Base-by-base conservation (phyloP, 1,140 invertebrate genomes). In the Anthonomus grandis region DNA sequence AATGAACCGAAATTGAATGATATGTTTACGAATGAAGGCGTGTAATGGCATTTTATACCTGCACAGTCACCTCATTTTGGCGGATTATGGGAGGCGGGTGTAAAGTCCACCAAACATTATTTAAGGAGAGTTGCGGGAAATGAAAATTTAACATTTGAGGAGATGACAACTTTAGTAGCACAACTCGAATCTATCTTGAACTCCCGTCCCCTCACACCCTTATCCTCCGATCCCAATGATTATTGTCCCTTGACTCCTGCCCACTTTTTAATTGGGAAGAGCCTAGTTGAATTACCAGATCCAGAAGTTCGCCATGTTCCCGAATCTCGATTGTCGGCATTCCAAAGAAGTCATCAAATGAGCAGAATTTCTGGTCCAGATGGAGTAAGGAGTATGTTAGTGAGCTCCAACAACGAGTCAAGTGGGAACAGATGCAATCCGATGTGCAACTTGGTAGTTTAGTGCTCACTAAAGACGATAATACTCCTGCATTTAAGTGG, bases 91-190 rank as follows among this genome's bases (percentile, higher is more conserved):
- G 50, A 53, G 50, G 39, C 50, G 17, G 41, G 22, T n/a, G 31
- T 55, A n/a, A 55, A 46, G 13, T 4, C 10, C 24, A 55, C 41
- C 23, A 55, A 46, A 36, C 46, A 31, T 24, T 31, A 53, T 18
- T 17, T 53, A 8, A 19, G 15, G 10, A 13, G 52, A 22, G 22
- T 46, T n/a, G 18, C 17, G 6, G 19, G 44, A n/a, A 46, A 46
- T 46, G 19, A 9, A 6, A 9, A 46, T 2, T 46, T 46, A 23
- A 69, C 66, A 0, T 69, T 60, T 41, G 67, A 70, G 37, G 64
- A 70, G 38, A 38, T 69, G 17, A 18, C 50, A 8, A 69, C 67
- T 15, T 47, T 64, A 25, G 46, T 69, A n/a, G 17, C 25, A n/a
- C 42, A 42, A 58, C 57, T 63, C 24, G 60, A 62, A 42, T 51